These are phyloP conservation scores for Sebastes trivittatus DNA, from an alignment of 2,797 vertebrate genomes.

Conservation along the genomic window DNA sequence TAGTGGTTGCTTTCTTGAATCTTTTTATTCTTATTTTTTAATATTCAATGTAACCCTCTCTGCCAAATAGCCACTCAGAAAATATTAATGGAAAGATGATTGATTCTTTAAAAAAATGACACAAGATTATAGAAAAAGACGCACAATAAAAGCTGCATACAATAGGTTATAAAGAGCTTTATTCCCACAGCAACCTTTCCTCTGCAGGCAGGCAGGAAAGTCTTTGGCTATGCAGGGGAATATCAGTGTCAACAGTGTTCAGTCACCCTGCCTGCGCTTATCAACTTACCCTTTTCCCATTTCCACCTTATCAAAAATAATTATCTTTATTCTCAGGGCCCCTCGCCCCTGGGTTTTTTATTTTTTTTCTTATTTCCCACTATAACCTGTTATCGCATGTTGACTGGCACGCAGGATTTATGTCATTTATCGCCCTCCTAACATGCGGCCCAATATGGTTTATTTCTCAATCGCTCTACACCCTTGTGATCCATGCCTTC, in stretches of 20 bases:
- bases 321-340: conserved; percentile 71
- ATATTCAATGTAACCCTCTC: not conserved
- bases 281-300: conserved; percentile 74
- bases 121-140: not conserved
- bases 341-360: not conserved
- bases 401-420: conserved; percentile 61
- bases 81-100: not conserved
- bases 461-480: conserved; percentile 62
- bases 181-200: conserved; percentile 1
- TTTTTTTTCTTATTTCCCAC: conserved; percentile 17
- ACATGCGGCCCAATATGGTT: conserved; percentile 57
- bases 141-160: not conserved
- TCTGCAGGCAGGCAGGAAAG: not conserved
- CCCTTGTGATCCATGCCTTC: conserved; percentile 20
- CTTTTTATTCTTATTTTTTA: not conserved
- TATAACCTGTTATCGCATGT: conserved; percentile 69
- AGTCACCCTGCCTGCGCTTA: conserved; percentile 60
- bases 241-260: conserved; percentile 61
- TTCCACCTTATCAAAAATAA: conserved; percentile 77
- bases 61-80: not conserved
- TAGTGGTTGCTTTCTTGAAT: not conserved
- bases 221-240: conserved; percentile 32
- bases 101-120: not conserved
- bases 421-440: conserved; percentile 63
- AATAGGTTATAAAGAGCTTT: not conserved